Evolutionary conservation across 2,797 vertebrate species (phyloP).

Genomic region (Microhierax caerulescens): DNA sequence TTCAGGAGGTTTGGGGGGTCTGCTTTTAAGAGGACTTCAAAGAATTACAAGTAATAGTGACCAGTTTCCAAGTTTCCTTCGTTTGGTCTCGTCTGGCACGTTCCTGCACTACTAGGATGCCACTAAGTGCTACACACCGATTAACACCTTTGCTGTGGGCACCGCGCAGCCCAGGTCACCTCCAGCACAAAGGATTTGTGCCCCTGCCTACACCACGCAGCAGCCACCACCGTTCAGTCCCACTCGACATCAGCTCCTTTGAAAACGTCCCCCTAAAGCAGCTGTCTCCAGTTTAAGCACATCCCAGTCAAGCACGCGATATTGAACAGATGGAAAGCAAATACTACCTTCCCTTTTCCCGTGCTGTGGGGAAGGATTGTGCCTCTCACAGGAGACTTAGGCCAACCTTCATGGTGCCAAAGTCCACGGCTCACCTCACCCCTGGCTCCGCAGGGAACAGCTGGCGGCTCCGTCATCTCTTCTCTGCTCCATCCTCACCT

Average conservation of each 20-base stretch:
- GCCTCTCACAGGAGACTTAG: neutral
- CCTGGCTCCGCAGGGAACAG: neutral
- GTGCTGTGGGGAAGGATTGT: neutral
- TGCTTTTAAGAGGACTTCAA: neutral
- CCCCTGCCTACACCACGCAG: fast-evolving
- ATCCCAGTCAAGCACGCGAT: fast-evolving
- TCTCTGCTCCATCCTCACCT: neutral
- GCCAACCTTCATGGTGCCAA: neutral
- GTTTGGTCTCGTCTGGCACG: neutral
- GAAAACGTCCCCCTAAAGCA: neutral
- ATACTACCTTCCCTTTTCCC: neutral
- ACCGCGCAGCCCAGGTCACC: fast-evolving
- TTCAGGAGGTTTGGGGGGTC: neutral
- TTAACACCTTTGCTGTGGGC: neutral
- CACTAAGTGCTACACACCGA: fast-evolving
- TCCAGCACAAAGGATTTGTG: neutral
- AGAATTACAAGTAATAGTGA: neutral
- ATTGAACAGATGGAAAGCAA: neutral
- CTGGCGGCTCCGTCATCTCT: neutral
- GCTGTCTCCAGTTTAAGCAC: neutral
- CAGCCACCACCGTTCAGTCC: neutral
- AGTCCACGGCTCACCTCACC: neutral
- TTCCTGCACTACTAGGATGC: neutral
- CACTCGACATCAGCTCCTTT: neutral
- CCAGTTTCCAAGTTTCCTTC: neutral